phyloP scores from a whole-genome alignment of 2,113 vertebrate species.

The Pitta sordida region DNA sequence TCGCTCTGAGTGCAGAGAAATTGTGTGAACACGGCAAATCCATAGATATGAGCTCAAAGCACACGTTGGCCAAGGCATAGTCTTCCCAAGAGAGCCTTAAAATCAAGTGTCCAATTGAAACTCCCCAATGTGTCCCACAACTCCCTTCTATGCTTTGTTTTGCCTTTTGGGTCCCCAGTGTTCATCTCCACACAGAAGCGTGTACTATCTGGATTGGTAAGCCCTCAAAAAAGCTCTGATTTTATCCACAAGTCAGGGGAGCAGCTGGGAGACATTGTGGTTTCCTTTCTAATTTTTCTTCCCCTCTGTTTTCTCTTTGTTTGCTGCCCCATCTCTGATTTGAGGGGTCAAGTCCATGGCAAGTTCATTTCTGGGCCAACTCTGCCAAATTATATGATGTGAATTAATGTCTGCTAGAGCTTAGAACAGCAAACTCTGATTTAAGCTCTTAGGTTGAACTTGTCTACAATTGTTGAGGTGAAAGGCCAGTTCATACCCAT shows the following conservation, averaged over 20 bases:
- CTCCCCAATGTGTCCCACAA: fast-evolving
- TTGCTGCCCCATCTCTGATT: slow-evolving; percentile 41
- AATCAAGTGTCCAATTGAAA: not conserved
- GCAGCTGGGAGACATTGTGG: slow-evolving; percentile 11
- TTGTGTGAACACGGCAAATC: fast-evolving
- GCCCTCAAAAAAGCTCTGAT: not conserved
- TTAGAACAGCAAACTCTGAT: slow-evolving; percentile 75
- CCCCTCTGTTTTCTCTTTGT: not conserved
- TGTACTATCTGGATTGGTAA: not conserved
- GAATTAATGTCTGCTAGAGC: slow-evolving; percentile 75
- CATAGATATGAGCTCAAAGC: not conserved
- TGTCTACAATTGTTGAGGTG: slow-evolving; percentile 73
- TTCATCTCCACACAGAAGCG: not conserved
- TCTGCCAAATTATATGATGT: slow-evolving; percentile 79
- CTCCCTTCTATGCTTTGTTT: not conserved
- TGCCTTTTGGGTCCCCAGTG: not conserved
- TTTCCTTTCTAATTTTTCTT: not conserved
- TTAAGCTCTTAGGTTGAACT: slow-evolving; percentile 78
- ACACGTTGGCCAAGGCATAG: not conserved
- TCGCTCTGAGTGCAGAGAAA: not conserved
- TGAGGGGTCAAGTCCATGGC: slow-evolving; percentile 63
- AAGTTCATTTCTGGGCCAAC: slow-evolving; percentile 80
- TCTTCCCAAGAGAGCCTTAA: not conserved
- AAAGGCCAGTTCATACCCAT: slow-evolving; percentile 74
- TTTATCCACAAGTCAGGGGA: not conserved